These are phyloP conservation scores for Montipora efflorescens DNA, from an alignment of 64 coral and sea anemone species.

Conservation along the genomic window DNA sequence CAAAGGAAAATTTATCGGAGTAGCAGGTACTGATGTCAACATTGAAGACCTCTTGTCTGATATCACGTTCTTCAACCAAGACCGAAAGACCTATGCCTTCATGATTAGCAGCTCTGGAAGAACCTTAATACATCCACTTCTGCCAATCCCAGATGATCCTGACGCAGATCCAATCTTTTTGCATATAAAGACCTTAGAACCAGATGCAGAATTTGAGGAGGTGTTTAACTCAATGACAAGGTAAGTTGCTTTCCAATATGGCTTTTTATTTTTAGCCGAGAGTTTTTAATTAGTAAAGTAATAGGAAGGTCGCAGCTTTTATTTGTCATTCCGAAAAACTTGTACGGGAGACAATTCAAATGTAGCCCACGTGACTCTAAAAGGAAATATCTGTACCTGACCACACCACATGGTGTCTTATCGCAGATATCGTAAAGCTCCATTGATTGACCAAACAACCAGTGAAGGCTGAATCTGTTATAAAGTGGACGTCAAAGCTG, in stretches of 20 bases:
- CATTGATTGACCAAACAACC: too few species aligned
- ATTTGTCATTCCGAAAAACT: too few species aligned
- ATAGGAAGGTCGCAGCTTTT: too few species aligned
- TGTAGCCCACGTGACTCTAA: too few species aligned
- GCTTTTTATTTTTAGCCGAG: too few species aligned
- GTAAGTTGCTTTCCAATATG: not conserved
- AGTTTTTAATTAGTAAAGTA: too few species aligned
- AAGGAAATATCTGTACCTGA: too few species aligned
- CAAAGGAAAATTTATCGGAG: constrained; percentile 63
- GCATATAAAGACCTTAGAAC: constrained; percentile 64
- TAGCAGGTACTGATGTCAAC: constrained; percentile 52
- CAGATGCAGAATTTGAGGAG: constrained; percentile 9
- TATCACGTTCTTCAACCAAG: constrained; percentile 78
- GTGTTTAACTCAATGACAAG: constrained; percentile 14
- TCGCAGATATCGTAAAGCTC: too few species aligned
- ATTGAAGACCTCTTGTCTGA: constrained; percentile 70
- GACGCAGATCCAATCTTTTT: constrained; percentile 46
- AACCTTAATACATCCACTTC: constrained; percentile 71
- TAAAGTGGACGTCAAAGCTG: too few species aligned
- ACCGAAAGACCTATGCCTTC: constrained; percentile 65
- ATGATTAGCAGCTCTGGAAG: constrained; percentile 50
- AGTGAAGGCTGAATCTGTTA: too few species aligned
- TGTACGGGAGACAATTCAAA: too few species aligned
- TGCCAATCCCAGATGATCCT: constrained; percentile 47
- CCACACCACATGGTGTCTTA: too few species aligned